These are phyloP conservation scores for Liodrosophila aerea DNA, from an alignment of 2,888 invertebrate genomes.

Conservation along the genomic window DNA sequence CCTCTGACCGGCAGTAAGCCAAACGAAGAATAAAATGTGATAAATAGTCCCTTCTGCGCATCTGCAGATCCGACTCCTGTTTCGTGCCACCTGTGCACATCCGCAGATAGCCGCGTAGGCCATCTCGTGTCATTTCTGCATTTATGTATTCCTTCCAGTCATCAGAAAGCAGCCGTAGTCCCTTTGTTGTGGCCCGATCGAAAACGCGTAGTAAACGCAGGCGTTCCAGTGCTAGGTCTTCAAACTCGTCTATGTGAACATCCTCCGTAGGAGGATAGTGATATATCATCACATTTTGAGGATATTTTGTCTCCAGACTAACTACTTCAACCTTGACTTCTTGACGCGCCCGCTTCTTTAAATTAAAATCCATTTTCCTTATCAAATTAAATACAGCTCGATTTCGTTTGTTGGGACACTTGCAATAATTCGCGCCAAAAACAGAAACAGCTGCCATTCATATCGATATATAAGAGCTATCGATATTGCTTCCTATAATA, in stretches of 20 bases:
- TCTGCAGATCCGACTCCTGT: conserved; percentile 86
- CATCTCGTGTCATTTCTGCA: conserved; percentile 87
- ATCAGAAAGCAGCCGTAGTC: conserved; percentile 85
- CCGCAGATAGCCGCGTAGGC: conserved; percentile 86
- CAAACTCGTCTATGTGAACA: conserved; percentile 92
- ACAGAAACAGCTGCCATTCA: conserved; percentile 29
- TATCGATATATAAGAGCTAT: conserved; percentile 25
- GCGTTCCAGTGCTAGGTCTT: conserved; percentile 92
- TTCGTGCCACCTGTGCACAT: conserved; percentile 84
- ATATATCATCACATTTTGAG: conserved; percentile 91
- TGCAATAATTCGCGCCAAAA: conserved; percentile 43
- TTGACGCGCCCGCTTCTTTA: conserved; percentile 66
- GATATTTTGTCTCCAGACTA: conserved; percentile 83
- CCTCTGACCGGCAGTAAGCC: conserved; percentile 94
- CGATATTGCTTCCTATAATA: no score
- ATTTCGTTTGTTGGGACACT: not conserved
- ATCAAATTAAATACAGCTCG: not conserved
- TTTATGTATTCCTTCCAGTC: conserved; percentile 87
- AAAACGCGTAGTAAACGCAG: conserved; percentile 90
- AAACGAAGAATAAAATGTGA: conserved; percentile 96
- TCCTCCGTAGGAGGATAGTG: conserved; percentile 88
- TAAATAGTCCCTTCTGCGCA: conserved; percentile 90
- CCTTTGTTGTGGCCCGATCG: conserved; percentile 88
- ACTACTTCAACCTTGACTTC: conserved; percentile 82
- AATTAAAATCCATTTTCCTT: conserved; percentile 71